phyloP scores from a whole-genome alignment of 1,140 invertebrate genomes.

The Drosophila guanche region DNA sequence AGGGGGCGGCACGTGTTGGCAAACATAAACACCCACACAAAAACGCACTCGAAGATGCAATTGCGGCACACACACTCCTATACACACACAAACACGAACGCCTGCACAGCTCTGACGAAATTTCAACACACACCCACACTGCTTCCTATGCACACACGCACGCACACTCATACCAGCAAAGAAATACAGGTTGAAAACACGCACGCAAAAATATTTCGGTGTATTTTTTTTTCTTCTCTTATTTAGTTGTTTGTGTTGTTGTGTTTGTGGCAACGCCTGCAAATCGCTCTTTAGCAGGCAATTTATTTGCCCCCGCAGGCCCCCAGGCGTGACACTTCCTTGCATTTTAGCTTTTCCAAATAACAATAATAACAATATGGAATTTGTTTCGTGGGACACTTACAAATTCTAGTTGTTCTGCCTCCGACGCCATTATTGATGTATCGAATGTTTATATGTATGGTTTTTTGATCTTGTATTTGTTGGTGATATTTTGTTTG shows the following conservation, averaged over 20 bases:
- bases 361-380: too few species aligned
- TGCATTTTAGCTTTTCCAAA: too few species aligned
- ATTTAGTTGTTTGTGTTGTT: too few species aligned
- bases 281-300: too few species aligned
- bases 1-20: conserved; percentile 43
- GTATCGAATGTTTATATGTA: background rate
- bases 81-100: conserved; percentile 8
- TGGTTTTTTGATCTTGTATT: too few species aligned
- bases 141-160: conserved; percentile 11
- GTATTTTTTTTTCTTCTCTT: too few species aligned
- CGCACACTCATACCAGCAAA: conserved; percentile 13
- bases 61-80: conserved; percentile 14
- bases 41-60: conserved; percentile 12
- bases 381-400: conserved; percentile 13
- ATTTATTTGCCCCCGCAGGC: too few species aligned
- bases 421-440: conserved; percentile 16
- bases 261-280: too few species aligned
- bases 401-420: conserved; percentile 44
- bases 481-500: background rate
- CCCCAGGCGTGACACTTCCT: too few species aligned
- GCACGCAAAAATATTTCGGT: conserved; percentile 36
- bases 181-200: conserved; percentile 49
- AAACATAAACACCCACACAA: conserved; percentile 34
- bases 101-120: conserved; percentile 14
- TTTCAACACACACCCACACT: conserved; percentile 21